phyloP scores from a whole-genome alignment of 2,797 vertebrate genomes.

The Paguma larvata region DNA sequence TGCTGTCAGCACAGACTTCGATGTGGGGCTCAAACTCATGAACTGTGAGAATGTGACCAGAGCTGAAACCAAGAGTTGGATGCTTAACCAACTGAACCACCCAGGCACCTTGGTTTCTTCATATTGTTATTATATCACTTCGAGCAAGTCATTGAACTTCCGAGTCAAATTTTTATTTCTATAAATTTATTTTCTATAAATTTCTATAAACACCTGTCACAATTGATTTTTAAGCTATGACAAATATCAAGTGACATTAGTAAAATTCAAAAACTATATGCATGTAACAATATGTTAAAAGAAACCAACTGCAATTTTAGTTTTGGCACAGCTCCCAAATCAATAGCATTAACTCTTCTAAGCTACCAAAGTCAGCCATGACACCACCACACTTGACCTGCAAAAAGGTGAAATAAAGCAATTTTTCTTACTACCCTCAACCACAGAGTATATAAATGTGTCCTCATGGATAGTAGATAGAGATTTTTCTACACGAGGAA shows the following conservation, averaged over 20 bases:
- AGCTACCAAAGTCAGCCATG: not conserved
- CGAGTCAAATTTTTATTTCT: constrained; percentile 25
- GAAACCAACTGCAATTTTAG: not conserved
- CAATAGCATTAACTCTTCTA: not conserved
- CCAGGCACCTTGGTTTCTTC: not conserved
- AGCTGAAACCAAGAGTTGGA: no score
- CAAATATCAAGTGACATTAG: constrained; percentile 50
- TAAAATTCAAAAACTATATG: not conserved
- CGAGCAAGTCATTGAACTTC: not conserved
- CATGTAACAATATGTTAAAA: constrained; percentile 28
- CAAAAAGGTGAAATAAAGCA: not conserved
- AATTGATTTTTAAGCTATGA: constrained; percentile 5
- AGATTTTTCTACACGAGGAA: not conserved
- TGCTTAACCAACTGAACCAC: no score
- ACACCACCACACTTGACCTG: not conserved
- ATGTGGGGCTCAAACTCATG: no score
- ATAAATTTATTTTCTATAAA: not conserved
- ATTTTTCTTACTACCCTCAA: not conserved
- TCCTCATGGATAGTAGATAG: not conserved
- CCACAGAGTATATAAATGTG: not conserved
- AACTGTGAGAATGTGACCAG: no score
- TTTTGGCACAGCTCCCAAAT: constrained; percentile 23
- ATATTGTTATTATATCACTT: constrained; percentile 1
- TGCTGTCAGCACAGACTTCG: no score
- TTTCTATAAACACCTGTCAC: not conserved